phyloP scores from a whole-genome alignment of 2,113 vertebrate genomes.

The Ramphastos sulfuratus region DNA sequence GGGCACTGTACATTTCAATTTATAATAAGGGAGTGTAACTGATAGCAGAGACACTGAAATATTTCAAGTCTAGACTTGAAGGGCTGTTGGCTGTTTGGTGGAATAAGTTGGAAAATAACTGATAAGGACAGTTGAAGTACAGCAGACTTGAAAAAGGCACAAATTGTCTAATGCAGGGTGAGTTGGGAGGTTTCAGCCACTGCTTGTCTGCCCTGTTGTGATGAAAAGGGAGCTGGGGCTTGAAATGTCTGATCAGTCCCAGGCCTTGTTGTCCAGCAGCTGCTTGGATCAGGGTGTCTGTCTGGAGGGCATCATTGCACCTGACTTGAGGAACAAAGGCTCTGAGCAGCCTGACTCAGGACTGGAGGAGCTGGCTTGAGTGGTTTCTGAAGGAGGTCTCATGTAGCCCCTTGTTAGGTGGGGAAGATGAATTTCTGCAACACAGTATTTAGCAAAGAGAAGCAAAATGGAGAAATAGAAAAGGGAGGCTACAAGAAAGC shows the following conservation, averaged over 20 bases:
- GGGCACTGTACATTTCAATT: conserved; percentile 7
- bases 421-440: background rate
- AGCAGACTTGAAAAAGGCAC: background rate
- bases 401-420: rapidly evolving
- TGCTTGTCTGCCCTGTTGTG: background rate
- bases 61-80: conserved; percentile 28
- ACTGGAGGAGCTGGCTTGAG: background rate
- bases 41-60: background rate
- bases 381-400: background rate
- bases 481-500: background rate
- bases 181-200: rapidly evolving
- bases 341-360: background rate
- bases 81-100: background rate
- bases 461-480: background rate
- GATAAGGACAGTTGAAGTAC: background rate
- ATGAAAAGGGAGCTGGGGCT: background rate
- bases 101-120: conserved; percentile 11
- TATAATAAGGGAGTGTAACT: conserved; percentile 16
- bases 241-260: background rate
- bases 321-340: rapidly evolving
- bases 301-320: rapidly evolving
- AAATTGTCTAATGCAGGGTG: background rate
- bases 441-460: background rate
- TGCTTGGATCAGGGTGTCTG: background rate
- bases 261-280: background rate